phyloP scores from a whole-genome alignment of 2,797 vertebrate genomes.

The Ibycter americanus region DNA sequence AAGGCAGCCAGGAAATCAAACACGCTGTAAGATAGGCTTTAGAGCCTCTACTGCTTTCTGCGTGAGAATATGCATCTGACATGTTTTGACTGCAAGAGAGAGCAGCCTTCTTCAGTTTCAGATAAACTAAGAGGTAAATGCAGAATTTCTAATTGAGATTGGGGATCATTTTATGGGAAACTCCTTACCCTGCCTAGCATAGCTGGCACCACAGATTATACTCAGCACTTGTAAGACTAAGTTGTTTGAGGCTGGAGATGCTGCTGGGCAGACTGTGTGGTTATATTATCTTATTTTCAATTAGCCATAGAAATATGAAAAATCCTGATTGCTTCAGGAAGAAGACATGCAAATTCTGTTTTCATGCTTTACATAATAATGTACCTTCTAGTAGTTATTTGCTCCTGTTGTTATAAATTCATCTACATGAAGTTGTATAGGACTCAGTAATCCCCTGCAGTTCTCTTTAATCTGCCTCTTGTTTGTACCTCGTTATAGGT shows the following conservation, averaged over 20 bases:
- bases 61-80: not conserved
- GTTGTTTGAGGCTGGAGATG: not conserved
- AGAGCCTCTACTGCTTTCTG: slow-evolving; percentile 26
- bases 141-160: not conserved
- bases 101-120: slow-evolving; percentile 23
- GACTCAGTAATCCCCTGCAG: not conserved
- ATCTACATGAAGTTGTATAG: not conserved
- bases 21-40: slow-evolving; percentile 32
- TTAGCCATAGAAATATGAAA: not conserved
- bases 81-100: slow-evolving; percentile 51
- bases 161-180: not conserved
- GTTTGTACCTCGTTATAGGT: not conserved
- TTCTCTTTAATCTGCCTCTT: not conserved
- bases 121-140: not conserved
- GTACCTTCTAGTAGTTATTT: not conserved
- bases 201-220: not conserved
- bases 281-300: not conserved
- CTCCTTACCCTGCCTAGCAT: not conserved
- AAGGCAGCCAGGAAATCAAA: slow-evolving; percentile 81
- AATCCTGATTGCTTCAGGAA: not conserved
- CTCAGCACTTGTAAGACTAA: not conserved
- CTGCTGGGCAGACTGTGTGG: not conserved
- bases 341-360: not conserved
- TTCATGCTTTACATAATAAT: not conserved
- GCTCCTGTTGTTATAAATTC: not conserved